These are phyloP conservation scores for Cryptocephalus moraei DNA, from an alignment of 2,888 invertebrate species.

Conservation along the genomic window DNA sequence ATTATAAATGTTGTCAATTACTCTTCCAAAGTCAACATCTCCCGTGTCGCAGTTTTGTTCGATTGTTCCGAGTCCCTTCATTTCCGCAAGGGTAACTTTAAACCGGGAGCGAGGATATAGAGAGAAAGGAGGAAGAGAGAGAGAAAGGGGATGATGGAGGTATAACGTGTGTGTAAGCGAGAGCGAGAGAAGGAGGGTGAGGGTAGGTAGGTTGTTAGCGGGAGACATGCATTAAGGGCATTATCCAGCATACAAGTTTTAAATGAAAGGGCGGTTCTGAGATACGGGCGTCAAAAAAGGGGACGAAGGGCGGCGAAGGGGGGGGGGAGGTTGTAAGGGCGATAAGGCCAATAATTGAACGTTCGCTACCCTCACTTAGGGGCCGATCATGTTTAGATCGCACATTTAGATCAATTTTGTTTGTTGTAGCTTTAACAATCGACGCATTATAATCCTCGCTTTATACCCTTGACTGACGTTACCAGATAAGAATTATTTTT, in stretches of 20 bases:
- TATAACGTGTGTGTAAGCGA: too few species aligned
- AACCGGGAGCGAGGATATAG: background rate
- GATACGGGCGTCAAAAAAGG: conserved; percentile 31
- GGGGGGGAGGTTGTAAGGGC: conserved; percentile 32
- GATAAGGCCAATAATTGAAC: conserved; percentile 37
- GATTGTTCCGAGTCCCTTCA: background rate
- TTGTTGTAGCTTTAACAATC: conserved; percentile 39
- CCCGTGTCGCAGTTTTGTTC: background rate
- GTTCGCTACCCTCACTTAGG: conserved; percentile 30
- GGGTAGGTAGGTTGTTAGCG: conserved; percentile 15
- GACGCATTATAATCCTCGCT: conserved; percentile 37
- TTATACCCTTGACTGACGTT: conserved; percentile 31
- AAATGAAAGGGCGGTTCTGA: conserved; percentile 31
- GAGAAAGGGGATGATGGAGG: too few species aligned
- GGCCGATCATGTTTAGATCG: conserved; percentile 38
- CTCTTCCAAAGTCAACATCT: background rate
- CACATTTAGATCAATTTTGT: conserved; percentile 40
- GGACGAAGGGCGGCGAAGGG: conserved; percentile 26
- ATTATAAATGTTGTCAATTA: too few species aligned
- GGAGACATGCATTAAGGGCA: conserved; percentile 22
- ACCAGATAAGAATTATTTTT: conserved; percentile 30
- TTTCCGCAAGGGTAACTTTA: background rate
- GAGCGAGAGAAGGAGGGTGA: too few species aligned
- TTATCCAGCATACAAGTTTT: conserved; percentile 22
- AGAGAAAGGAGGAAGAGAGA: too few species aligned